Conservation (phyloP, 2,888 invertebrate genomes). For the Drosophila basisetae region DNA sequence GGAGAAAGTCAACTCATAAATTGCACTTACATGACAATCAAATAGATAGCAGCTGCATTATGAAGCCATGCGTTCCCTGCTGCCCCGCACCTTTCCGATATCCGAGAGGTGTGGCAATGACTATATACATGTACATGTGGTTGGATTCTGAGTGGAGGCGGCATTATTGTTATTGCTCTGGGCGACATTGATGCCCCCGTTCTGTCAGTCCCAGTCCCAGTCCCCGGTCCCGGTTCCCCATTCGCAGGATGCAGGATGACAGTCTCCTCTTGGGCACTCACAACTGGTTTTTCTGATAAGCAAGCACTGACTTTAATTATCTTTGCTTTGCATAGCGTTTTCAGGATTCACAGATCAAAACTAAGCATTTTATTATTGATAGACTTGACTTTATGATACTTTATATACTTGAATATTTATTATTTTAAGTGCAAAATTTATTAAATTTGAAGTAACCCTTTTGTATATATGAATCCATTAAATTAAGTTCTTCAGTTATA, state of each 20-base stretch:
- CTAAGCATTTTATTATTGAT: not conserved
- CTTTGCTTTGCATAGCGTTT: not conserved
- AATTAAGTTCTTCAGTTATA: not conserved
- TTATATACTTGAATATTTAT: not conserved
- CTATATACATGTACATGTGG: constrained; percentile 25
- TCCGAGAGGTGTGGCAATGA: constrained; percentile 51
- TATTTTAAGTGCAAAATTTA: not conserved
- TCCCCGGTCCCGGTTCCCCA: not conserved
- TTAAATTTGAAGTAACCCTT: not conserved
- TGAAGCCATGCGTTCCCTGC: constrained; percentile 14
- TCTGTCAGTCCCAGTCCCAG: constrained; percentile 2
- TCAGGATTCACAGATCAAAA: not conserved
- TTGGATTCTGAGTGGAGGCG: constrained; percentile 50
- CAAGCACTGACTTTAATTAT: constrained; percentile 33
- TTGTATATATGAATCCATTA: not conserved
- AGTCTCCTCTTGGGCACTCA: constrained; percentile 16
- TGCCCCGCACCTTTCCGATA: not conserved
- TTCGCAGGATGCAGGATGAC: not conserved
- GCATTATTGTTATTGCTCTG: constrained; percentile 51
- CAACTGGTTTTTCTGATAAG: constrained; percentile 39
- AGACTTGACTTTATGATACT: not conserved
- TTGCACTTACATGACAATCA: constrained; percentile 75
- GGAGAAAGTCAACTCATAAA: constrained; percentile 44
- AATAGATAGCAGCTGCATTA: constrained; percentile 53
- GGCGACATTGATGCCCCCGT: constrained; percentile 41